Evolutionary conservation across 2,888 invertebrate species (phyloP).

Genomic region (Cantharis lateralis): DNA sequence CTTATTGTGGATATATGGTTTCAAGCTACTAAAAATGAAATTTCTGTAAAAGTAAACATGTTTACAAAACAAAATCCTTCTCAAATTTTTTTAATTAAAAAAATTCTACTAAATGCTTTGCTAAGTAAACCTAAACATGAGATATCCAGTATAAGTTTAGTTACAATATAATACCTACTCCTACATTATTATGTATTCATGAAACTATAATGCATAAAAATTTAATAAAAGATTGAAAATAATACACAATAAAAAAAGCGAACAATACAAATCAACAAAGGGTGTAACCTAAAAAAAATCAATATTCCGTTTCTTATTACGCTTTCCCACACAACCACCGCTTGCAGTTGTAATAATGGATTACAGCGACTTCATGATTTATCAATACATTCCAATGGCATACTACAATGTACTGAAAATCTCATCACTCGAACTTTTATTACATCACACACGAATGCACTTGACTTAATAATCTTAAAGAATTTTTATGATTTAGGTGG

Average conservation of each 20-base stretch:
- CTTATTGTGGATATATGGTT: not conserved
- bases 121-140: not conserved
- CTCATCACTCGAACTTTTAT: conserved; percentile 31
- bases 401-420: conserved; percentile 14
- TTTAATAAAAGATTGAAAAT: not conserved
- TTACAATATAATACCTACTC: not conserved
- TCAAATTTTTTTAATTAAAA: not conserved
- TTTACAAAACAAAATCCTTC: not conserved
- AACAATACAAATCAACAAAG: conserved; percentile 33
- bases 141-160: not conserved
- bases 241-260: conserved; percentile 30
- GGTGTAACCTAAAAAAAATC: conserved; percentile 42
- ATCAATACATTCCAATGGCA: conserved; percentile 38
- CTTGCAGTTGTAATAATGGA: conserved; percentile 42
- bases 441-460: conserved; percentile 39
- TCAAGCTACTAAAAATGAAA: not conserved
- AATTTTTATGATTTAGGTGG: conserved; percentile 57
- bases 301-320: conserved; percentile 41
- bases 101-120: not conserved
- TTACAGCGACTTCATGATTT: conserved; percentile 36
- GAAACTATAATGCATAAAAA: not conserved
- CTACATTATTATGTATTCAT: not conserved
- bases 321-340: conserved; percentile 34
- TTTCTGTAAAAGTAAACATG: not conserved
- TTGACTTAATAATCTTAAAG: conserved; percentile 33